phyloP scores from a whole-genome alignment of 2,797 vertebrate genomes.

The Trichosurus vulpecula region DNA sequence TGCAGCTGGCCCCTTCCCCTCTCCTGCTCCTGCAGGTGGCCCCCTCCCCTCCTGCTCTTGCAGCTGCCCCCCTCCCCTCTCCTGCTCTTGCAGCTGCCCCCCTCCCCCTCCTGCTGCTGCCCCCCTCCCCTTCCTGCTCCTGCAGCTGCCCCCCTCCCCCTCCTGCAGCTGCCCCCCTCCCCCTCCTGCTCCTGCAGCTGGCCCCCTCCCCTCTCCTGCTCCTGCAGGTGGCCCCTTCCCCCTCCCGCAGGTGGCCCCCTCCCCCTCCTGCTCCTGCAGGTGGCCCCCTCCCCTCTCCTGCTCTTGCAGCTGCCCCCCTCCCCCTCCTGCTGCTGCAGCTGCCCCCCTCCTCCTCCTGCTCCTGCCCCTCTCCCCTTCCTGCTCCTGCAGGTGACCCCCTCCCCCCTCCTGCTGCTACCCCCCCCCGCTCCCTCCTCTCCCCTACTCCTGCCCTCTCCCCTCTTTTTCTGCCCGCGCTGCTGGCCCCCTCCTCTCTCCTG shows the following conservation, averaged over 20 bases:
- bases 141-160: background rate
- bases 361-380: background rate
- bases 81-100: background rate
- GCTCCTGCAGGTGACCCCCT: background rate
- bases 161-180: background rate
- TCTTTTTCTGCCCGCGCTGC: background rate
- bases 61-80: background rate
- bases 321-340: too few relatives aligned
- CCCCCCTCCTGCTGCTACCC: background rate
- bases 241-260: background rate
- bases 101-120: background rate
- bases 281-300: background rate
- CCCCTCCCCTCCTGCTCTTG: too few relatives aligned
- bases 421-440: background rate
- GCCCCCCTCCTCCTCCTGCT: background rate
- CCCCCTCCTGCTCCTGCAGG: background rate
- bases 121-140: background rate
- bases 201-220: too few relatives aligned
- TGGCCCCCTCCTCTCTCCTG: too few relatives aligned
- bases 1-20: too few relatives aligned
- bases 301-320: background rate
- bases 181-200: background rate
- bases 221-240: background rate
- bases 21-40: background rate
- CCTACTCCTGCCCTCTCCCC: background rate